Conservation (phyloP, 2,113 vertebrate species). For the Hymenochirus boettgeri region DNA sequence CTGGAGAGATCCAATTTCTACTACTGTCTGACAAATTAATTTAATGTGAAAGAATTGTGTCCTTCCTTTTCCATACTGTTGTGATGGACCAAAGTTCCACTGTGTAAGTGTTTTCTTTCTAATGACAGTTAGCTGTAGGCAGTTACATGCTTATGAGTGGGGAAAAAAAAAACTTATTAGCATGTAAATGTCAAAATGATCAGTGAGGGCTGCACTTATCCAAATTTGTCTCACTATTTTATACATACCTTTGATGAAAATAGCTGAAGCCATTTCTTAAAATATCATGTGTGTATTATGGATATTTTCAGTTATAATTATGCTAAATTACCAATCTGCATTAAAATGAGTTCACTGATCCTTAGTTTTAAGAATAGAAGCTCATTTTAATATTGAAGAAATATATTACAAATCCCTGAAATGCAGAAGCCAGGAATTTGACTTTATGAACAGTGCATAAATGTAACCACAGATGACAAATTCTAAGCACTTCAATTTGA, state of each 20-base stretch:
- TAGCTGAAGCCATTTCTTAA: background rate
- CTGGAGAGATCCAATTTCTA: no score
- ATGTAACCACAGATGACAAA: slow-evolving; percentile 32
- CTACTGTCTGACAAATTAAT: no score
- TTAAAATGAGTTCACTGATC: slow-evolving; percentile 9
- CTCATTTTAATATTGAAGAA: slow-evolving; percentile 18
- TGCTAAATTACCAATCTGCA: slow-evolving; percentile 19
- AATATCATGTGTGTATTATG: slow-evolving; percentile 3
- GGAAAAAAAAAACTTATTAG: no score
- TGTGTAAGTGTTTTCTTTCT: no score
- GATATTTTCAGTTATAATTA: slow-evolving; percentile 4
- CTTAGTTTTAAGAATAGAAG: slow-evolving; percentile 18
- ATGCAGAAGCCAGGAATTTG: slow-evolving; percentile 3
- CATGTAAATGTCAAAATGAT: background rate
- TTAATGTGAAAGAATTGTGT: no score
- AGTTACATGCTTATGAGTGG: no score
- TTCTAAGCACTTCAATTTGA: slow-evolving; percentile 34
- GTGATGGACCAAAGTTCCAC: no score
- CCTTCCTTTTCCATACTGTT: no score
- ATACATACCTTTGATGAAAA: slow-evolving; percentile 2
- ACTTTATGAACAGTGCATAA: slow-evolving; percentile 31
- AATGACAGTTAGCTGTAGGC: no score
- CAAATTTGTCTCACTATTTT: background rate
- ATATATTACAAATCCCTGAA: background rate
- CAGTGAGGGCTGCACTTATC: background rate